Conservation (phyloP, 2,113 vertebrate genomes). For the Anseranas semipalmata region DNA sequence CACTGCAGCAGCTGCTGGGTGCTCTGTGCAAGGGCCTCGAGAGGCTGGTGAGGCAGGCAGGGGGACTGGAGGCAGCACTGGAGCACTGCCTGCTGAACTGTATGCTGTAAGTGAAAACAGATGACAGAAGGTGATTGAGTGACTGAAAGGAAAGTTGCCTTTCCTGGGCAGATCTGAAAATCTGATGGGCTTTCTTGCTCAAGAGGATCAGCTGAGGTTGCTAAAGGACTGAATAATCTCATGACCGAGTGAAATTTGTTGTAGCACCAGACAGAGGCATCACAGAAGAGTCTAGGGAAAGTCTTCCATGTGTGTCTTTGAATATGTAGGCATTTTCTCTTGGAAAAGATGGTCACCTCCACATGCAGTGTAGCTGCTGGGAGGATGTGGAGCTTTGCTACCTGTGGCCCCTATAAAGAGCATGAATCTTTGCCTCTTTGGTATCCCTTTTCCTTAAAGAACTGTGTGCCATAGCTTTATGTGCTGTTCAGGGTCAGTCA, state of each 20-base stretch:
- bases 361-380: neutral
- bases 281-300: neutral
- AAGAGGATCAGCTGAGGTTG: neutral
- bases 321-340: neutral
- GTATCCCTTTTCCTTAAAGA: neutral
- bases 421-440: neutral
- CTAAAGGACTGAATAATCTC: neutral
- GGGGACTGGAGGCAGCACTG: neutral
- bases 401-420: neutral
- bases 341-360: neutral
- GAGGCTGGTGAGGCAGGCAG: neutral
- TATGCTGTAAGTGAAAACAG: neutral
- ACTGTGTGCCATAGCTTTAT: neutral
- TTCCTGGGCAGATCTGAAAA: neutral
- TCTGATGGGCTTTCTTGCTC: neutral
- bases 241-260: neutral
- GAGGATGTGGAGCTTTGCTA: neutral
- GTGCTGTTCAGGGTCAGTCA: neutral
- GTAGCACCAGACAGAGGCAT: neutral
- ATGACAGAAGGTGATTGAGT: neutral
- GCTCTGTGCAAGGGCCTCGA: neutral
- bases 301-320: neutral
- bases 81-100: neutral
- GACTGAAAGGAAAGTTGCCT: neutral
- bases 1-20: neutral